Conservation (phyloP, 2,888 invertebrate species). For the Cerastoderma edule region DNA sequence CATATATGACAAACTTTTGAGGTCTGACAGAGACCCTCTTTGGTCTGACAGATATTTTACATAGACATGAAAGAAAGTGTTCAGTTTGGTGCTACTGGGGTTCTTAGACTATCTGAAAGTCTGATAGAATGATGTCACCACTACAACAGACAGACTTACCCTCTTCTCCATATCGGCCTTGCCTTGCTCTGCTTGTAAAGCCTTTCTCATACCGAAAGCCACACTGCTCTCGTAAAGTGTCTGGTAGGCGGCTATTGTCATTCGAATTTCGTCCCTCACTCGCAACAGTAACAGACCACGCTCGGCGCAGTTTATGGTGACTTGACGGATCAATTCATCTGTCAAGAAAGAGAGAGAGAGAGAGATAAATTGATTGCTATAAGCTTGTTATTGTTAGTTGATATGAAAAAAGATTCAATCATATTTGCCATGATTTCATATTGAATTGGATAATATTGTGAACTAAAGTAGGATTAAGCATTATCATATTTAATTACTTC, state of each 20-base stretch:
- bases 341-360: conserved; percentile 45
- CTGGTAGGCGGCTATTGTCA: conserved; percentile 98
- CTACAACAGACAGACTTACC: no score
- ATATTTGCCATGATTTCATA: background rate
- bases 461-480: no score
- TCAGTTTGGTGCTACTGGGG: background rate
- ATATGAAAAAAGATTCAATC: background rate
- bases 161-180: conserved; percentile 86
- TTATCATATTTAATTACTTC: no score
- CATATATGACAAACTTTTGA: no score
- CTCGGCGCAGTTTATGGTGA: conserved; percentile 98
- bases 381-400: no score
- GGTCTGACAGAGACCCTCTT: no score
- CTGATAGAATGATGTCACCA: no score
- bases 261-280: conserved; percentile 96
- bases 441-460: no score
- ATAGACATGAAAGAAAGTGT: no score
- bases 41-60: no score
- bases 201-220: conserved; percentile 98
- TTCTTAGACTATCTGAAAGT: no score
- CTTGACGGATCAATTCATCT: conserved; percentile 95
- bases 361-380: no score
- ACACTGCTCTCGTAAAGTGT: conserved; percentile 98
- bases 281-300: conserved; percentile 95
- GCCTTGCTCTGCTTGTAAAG: conserved; percentile 96